These are phyloP conservation scores for Melanotus villosus DNA, from an alignment of 2,888 invertebrate genomes.

Conservation along the genomic window DNA sequence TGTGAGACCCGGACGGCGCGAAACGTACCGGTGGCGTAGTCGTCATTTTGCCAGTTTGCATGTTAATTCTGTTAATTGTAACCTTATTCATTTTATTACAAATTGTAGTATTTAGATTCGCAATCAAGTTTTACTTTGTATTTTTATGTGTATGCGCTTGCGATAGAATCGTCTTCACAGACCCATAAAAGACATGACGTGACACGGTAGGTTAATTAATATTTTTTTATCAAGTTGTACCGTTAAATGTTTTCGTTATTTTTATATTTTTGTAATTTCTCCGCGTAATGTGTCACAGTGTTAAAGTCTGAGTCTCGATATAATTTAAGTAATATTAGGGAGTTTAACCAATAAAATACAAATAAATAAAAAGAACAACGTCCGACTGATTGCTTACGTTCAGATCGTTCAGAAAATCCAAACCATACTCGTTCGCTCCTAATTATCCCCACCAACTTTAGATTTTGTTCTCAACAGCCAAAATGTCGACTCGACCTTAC, in stretches of 20 bases:
- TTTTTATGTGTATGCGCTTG: conserved; percentile 60
- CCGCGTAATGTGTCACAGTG: conserved; percentile 64
- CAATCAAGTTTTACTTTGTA: conserved; percentile 59
- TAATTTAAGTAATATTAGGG: conserved; percentile 64
- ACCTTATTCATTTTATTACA: conserved; percentile 44
- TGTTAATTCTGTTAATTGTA: conserved; percentile 47
- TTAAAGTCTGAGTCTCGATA: conserved; percentile 70
- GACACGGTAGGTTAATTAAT: conserved; percentile 60
- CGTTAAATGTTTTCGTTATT: conserved; percentile 55
- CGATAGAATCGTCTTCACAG: conserved; percentile 49
- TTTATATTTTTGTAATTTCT: conserved; percentile 55
- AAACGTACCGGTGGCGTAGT: conserved; percentile 61
- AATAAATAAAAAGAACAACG: conserved; percentile 61
- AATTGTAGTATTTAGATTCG: conserved; percentile 65
- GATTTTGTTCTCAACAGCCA: too few relatives aligned
- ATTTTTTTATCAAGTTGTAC: conserved; percentile 49
- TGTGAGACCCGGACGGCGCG: conserved; percentile 57
- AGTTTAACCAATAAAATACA: conserved; percentile 52
- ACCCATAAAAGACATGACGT: conserved; percentile 64
- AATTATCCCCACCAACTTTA: neutral
- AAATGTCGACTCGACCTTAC: too few relatives aligned
- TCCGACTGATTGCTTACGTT: conserved; percentile 29
- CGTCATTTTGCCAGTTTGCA: conserved; percentile 66
- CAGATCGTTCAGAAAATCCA: conserved; percentile 36
- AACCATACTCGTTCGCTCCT: neutral